Base-by-base conservation (phyloP, 1,140 invertebrate genomes). In the Idris sp. region DNA sequence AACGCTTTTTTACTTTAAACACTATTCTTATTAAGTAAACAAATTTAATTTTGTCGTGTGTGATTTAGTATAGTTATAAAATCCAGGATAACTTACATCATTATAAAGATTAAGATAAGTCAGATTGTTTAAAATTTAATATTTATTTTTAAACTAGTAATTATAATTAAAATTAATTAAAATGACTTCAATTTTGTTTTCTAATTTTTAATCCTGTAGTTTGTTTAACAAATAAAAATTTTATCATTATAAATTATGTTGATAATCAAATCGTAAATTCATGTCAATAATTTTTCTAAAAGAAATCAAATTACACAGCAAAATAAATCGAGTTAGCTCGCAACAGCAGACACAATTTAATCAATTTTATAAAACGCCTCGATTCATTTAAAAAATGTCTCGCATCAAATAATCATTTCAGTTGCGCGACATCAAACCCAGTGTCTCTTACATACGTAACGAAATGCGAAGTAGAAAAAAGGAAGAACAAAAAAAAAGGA, bases 401-500 rank as follows among this genome's bases (percentile, higher is more conserved):
- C 28, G 9, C 36, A 53, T 51, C 53, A 61, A 61, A 74, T 67
- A 41, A 54, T 64, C 40, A 51, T 64, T 61, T 67, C 36, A 31
- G 33, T 16, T 22, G 13, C 56, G 22, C 31, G 48, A 54, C 48
- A 62, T 49, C 62, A 74, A 67, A 61, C 62, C 36, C 35, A 62
- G 35, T 74, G 61, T 74, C 71, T 74, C 49, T 74, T 62, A 62
- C 62, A 68, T 67, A 31, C 54, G 28, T 25, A 49, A 41, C 38
- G 54, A 26, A 54, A 67, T 56, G 31, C 26, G 40, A 61, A 61
- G 71, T 2, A 67, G 41, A 40, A 74, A 74, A 74, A 71, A 74
- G n/a, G n/a, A n/a, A n/a, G n/a, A n/a, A n/a, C n/a, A n/a, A n/a
- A n/a, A n/a, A n/a, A n/a, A n/a, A n/a, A n/a, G n/a, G n/a, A 67